These are phyloP conservation scores for Cyprinodon variegatus DNA, from an alignment of 2,113 vertebrate species.

Conservation along the genomic window DNA sequence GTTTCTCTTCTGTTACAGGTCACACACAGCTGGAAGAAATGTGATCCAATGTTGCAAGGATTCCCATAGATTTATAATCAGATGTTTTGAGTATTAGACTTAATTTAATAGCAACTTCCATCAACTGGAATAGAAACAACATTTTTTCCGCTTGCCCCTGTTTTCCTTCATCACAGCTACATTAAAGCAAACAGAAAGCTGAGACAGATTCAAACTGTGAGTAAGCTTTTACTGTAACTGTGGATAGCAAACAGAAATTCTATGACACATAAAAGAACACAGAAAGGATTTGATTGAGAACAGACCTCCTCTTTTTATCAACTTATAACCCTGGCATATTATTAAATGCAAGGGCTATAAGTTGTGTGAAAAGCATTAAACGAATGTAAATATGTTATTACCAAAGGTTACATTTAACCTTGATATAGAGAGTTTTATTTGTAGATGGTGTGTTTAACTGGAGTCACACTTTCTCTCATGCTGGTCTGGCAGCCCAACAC, in stretches of 20 bases:
- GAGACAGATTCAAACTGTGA: slow-evolving; percentile 6
- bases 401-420: slow-evolving; percentile 1
- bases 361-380: not conserved
- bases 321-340: not conserved
- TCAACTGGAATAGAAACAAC: not conserved
- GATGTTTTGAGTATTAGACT: slow-evolving; percentile 8
- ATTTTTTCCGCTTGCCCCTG: slow-evolving; percentile 2
- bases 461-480: slow-evolving; percentile 44
- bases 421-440: not conserved
- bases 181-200: not conserved
- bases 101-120: slow-evolving; percentile 5
- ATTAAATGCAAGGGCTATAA: slow-evolving; percentile 5
- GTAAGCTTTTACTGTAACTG: slow-evolving; percentile 21
- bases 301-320: slow-evolving; percentile 11
- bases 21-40: slow-evolving; percentile 40
- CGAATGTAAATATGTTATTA: slow-evolving; percentile 12
- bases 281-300: slow-evolving; percentile 27
- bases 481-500: slow-evolving; percentile 50
- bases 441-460: slow-evolving; percentile 28
- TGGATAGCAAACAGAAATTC: slow-evolving; percentile 20
- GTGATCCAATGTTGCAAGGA: slow-evolving; percentile 13
- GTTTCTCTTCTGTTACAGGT: slow-evolving; percentile 21
- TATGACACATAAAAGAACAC: not conserved
- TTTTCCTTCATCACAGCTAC: slow-evolving; percentile 9
- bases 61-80: slow-evolving; percentile 4